These are phyloP conservation scores for Pantherophis alleghaniensis DNA, from an alignment of 2,797 vertebrate species.

Conservation along the genomic window DNA sequence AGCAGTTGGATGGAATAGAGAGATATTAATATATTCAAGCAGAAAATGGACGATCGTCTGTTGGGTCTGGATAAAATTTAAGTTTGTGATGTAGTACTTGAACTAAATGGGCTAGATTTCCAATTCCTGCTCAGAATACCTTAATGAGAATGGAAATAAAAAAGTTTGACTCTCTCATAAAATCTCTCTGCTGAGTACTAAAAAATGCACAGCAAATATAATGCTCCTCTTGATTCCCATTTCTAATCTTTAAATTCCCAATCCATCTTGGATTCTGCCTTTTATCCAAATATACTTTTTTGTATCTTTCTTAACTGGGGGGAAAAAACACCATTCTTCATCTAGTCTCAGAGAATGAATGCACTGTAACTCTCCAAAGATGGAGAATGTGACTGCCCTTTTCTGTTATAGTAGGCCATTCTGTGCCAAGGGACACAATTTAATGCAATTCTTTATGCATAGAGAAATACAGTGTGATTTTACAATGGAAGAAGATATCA, in stretches of 20 bases:
- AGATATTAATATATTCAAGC: background rate
- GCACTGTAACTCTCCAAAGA: background rate
- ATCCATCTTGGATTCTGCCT: background rate
- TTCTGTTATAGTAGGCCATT: background rate
- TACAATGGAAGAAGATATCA: background rate
- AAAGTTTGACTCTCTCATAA: background rate
- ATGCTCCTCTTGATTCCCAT: background rate
- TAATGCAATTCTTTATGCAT: background rate
- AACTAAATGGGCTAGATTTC: background rate
- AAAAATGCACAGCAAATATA: background rate
- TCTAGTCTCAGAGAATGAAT: background rate
- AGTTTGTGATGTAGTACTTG: background rate
- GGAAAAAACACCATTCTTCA: background rate
- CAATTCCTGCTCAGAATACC: background rate
- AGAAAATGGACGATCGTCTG: background rate
- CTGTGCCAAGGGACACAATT: background rate
- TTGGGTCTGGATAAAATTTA: background rate
- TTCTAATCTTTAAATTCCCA: background rate
- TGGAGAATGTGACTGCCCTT: background rate
- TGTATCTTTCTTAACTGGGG: background rate
- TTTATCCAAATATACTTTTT: background rate
- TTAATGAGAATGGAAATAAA: background rate
- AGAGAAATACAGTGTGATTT: background rate
- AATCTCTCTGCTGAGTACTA: background rate
- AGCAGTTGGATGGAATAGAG: background rate